phyloP scores from a whole-genome alignment of 2,797 vertebrate genomes.

The Petrocephalus schoutedeni region DNA sequence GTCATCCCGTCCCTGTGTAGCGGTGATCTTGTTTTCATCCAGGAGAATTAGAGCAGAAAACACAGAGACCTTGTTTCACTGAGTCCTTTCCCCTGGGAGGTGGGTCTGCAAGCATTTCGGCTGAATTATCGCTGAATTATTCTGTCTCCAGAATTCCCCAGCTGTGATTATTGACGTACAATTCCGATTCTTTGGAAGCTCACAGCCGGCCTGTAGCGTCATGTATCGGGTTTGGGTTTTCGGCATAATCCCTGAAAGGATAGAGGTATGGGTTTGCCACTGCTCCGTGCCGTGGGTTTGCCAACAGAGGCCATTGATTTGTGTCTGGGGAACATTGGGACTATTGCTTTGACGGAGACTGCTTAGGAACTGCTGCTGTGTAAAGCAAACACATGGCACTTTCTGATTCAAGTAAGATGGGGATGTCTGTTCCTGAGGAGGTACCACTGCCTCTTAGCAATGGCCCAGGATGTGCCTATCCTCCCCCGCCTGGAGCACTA shows the following conservation, averaged over 20 bases:
- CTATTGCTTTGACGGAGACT: slow-evolving; percentile 22
- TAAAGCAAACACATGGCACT: neutral
- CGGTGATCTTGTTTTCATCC: neutral
- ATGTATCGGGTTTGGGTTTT: neutral
- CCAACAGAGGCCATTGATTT: slow-evolving; percentile 7
- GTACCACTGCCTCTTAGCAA: neutral
- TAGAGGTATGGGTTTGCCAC: slow-evolving; percentile 16
- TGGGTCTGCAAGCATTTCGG: neutral
- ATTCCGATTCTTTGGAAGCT: neutral
- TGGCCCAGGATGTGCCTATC: neutral
- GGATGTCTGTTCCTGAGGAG: neutral
- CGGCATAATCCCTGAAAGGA: slow-evolving; percentile 26
- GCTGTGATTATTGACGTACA: neutral
- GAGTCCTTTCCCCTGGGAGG: neutral
- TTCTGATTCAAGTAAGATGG: neutral
- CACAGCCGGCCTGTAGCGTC: neutral
- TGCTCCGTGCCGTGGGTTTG: neutral
- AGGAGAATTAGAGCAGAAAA: neutral
- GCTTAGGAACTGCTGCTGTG: slow-evolving; percentile 32
- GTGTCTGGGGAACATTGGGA: slow-evolving; percentile 18
- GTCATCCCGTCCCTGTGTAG: neutral
- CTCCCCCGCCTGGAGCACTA: too few species aligned
- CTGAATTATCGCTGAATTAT: neutral
- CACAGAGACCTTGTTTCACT: neutral
- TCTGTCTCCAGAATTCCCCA: neutral